Base-by-base conservation (phyloP, 1,140 invertebrate species). In the Euglossa dilemma region DNA sequence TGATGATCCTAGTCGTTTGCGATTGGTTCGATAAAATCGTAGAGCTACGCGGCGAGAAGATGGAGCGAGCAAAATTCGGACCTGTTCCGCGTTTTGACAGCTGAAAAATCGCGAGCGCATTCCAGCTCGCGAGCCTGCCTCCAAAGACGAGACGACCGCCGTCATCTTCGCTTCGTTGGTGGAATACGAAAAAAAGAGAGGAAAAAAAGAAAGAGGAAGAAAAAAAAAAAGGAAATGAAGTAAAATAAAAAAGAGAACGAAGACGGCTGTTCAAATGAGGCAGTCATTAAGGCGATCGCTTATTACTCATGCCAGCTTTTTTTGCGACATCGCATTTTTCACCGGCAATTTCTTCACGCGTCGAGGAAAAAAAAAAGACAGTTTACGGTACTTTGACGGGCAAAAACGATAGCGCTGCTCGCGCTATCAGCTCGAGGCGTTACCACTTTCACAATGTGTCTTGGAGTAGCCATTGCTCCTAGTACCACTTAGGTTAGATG, bases 71-170 rank as follows among this genome's bases (percentile, higher is more conserved):
- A 18, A 54, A 67, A 77, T 61, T 77, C 25, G 43, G 77, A 36
- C 57, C 70, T 77, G 77, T 73, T 77, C 82, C 82, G 82, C 77
- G 25, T 80, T 80, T 56, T 80, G 82, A 84, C 82, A 84, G 77
- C 20, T 78, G 82, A 84, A 84, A 84, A 80, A 84, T 84, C 67
- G 76, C 25, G 69, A 72, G 54, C 82, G 82, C 61, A 67, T 84
- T 84, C 75, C 59, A 18, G 45, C 16, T 25, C 12, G 50, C 7
- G 56, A 18, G 43, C 28, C 28, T 25, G 80, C 64, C 56, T 18
- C 50, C 67, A 72, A n/a, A 78, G 66, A 72, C 43, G 59, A 47
- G 66, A 76, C 80, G 74, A 25, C 36, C 71, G 47, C 18, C 73
- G 25, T 45, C 70, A 11, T 59, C 59, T 50, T 52, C 25, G 47